Base-by-base conservation (phyloP, 2,113 vertebrate genomes). In the Syrrhaptes paradoxus region DNA sequence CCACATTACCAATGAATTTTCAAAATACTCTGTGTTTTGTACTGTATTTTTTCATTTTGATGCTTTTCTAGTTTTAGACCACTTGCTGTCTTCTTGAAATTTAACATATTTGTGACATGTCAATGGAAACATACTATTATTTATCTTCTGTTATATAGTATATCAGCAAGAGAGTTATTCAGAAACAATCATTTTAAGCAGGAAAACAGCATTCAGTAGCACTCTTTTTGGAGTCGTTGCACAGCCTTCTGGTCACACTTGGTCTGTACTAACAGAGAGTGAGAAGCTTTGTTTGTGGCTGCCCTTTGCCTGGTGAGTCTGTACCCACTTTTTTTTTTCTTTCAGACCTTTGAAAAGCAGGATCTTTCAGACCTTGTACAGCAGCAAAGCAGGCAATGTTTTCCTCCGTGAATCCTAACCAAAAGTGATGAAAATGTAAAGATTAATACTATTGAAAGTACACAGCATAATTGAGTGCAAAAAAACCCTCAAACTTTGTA, bases 1-100 rank as follows among this genome's bases (percentile, higher is more conserved):
- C 45, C 63, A 51, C 45, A 72, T 97, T 93, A 63, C 38, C 76
- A 97, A 96, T 55, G 95, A 95, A 96, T 65, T 96, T 88, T 98
- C 93, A 89, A 97, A 97, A 80, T 71, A 49, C 71, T 77, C 46
- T 87, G 61, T 91, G 84, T 89, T 66, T 89, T 87, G 65, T 88
- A 49, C 78, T 59, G 51, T 95, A 25, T 91, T 86, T 87, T 87
- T 92, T 91, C 91, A 79, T 55, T 97, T 93, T 43, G 18, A 59
- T 55, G 66, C 25, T 24, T 71, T 89, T 86, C 85, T 95, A 63
- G 34, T 84, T 96, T 94, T 93, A 79, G 71, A 87, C 72, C 41
- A 83, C 88, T 92, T 96, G 78, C 61, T 86, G 72, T 95, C 89
- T 92, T 94, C 71, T 46, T 86, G 70, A 91, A 90, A 90, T 78